Evolutionary conservation across 2,797 vertebrate genomes (phyloP), one percentile per base, ranked within the genome.

Genomic region (Acropternis orthonyx): DNA sequence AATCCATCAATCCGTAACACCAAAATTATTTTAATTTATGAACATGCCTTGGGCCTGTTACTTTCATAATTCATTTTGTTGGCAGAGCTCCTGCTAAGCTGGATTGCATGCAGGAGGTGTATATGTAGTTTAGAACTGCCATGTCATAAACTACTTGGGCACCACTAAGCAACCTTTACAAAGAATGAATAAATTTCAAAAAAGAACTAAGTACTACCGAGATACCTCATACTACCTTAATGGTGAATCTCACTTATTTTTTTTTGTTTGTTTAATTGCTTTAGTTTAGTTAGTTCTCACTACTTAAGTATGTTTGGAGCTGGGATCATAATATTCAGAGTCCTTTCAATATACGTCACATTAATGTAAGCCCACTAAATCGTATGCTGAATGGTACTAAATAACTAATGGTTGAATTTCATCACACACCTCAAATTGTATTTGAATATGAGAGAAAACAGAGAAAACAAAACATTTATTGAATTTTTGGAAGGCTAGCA

Each of bases 21-120:
- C 26, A 83, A 46, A 82, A 89, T 77, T 74, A 92, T 61, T 91
- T 87, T 77, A 49, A 85, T 54, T 85, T 91, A 85, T 46, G 43
- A 94, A 63, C 30, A 36, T 36, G 49, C 30, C 22, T 87, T 80
- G 12, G 36, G 68, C 34, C 30, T 77, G 30, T 36, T 80, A 59
- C 22, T 80, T 85, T 46, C 58, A 39, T 65, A 9, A 28, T 32
- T 85, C 9, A 63, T 77, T 83, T 61, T 63, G 4, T 21, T 85
- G 75, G 56, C 61, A 86, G 85, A 85, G 52, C 16, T 92, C 41
- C 41, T 87, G 23, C 24, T 91, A 79, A 84, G 43, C 19, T 91
- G 30, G 63, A 5, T 46, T 30, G 34, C 41, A 67, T 6, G 26
- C 7, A 82, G 16, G 28, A 87, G 28, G 17, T 63, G 8, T 21